Evolutionary conservation across 2,113 vertebrate species (phyloP), one percentile per base, ranked within the genome.

Genomic region (Euleptes europaea): DNA sequence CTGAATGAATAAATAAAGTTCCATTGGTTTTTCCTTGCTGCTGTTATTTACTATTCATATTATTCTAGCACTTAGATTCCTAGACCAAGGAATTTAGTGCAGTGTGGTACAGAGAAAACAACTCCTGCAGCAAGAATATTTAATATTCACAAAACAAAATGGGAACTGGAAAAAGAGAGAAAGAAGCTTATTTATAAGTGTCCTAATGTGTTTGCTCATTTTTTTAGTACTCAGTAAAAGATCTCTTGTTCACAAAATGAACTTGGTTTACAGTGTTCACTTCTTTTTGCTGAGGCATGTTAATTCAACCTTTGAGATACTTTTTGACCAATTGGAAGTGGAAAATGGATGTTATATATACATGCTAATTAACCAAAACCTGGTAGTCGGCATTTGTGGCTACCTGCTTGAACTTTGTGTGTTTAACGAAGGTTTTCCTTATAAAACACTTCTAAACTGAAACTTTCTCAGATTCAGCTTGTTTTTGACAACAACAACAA

Each of bases 1-100:
- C 49, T 54, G 35, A 84, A 70, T 78, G 33, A 77, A 69, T 77
- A 84, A 49, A 78, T 57, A 78, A 77, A 60, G 19, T 42, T 84
- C 23, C 17, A 54, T 54, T 0, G 1, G 21, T 54, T 3, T 3
- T 69, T 84, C 83, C 77, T 35, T 47, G 54, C 81, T 86, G 13
- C 2, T 86, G 1, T 42, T 13, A 78, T 9, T 65, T 72, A 57
- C 69, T 80, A 80, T 83, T 80, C 42, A 26, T 44, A n/a, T 54
- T 70, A 3, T 40, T 31, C 12, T 73, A 12, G 5, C n/a, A 57
- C 23, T 4, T 76, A 78, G 9, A 69, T 77, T 77, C 33, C 38
- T 49, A 84, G 47, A 70, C 49, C 47, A 67, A 69, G 28, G 63
- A 84, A 69, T 69, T 42, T 77, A 33, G 49, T 84, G 65, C 66